Conservation (phyloP, 2,113 vertebrate species). For the Chinchilla lanigera region DNA sequence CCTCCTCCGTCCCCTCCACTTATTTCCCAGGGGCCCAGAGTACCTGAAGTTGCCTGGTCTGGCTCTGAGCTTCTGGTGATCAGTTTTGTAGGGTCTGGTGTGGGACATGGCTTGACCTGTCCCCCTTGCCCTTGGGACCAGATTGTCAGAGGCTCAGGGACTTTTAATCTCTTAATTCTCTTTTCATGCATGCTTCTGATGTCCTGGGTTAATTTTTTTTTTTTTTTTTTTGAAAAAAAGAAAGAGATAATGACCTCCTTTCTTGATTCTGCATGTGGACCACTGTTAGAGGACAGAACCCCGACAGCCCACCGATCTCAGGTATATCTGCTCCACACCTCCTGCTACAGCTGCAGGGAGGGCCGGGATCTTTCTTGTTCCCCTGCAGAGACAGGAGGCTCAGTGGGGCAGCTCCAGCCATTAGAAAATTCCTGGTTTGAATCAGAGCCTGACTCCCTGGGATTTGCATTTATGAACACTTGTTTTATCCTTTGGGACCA, state of each 20-base stretch:
- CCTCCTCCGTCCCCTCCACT: background rate
- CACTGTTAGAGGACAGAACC: background rate
- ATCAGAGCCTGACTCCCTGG: background rate
- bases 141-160: slow-evolving; percentile 60
- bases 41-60: background rate
- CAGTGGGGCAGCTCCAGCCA: background rate
- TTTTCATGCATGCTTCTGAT: slow-evolving; percentile 1
- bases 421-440: background rate
- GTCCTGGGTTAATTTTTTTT: slow-evolving; percentile 43
- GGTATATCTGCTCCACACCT: fast-evolving
- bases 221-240: background rate
- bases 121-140: slow-evolving; percentile 33
- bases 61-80: background rate
- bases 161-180: slow-evolving; percentile 76
- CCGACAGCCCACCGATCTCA: background rate
- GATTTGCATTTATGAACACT: background rate
- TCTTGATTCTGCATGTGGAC: background rate
- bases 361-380: background rate
- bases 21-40: background rate
- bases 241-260: slow-evolving; percentile 52
- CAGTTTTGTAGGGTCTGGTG: background rate
- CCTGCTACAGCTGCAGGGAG: fast-evolving
- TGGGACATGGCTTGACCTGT: background rate
- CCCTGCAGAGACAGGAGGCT: background rate
- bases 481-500: background rate